A percentile compares a stretch with the other conserved stretches of the same genome.
These are phyloP conservation scores for Sinella curviseta DNA, from an alignment of 1,140 invertebrate genomes.

Conservation along the genomic window DNA sequence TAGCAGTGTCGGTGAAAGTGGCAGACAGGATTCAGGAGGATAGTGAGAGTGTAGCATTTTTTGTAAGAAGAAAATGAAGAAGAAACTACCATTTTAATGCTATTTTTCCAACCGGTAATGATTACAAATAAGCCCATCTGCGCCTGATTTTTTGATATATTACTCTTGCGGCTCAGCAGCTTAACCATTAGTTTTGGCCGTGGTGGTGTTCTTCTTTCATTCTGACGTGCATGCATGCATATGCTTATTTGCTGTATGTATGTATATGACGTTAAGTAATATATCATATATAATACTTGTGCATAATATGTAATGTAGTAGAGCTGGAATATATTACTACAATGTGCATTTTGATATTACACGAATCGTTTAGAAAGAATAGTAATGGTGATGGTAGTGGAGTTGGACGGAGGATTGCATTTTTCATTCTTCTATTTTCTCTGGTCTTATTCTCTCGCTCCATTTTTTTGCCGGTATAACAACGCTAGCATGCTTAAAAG, in stretches of 20 bases:
- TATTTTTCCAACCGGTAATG: constrained; percentile 48
- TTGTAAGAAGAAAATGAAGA: neutral
- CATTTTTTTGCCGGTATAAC: neutral
- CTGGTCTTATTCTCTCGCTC: neutral
- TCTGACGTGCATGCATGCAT: too few relatives aligned
- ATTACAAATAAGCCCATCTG: constrained; percentile 51
- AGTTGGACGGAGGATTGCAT: neutral
- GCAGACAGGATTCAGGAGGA: too few relatives aligned
- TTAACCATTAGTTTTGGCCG: neutral
- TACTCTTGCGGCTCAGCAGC: constrained; percentile 36
- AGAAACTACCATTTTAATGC: constrained; percentile 43
- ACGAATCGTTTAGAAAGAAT: too few relatives aligned
- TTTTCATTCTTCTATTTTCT: too few relatives aligned
- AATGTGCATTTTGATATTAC: too few relatives aligned
- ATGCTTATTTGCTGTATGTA: too few relatives aligned
- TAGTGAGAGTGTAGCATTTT: neutral
- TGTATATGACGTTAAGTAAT: too few relatives aligned
- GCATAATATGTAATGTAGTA: too few relatives aligned
- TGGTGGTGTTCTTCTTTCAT: neutral
- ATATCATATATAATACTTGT: too few relatives aligned
- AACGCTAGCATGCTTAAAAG: constrained; percentile 22
- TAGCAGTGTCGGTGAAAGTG: too few relatives aligned
- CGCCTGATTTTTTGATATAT: constrained; percentile 51
- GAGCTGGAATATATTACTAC: too few relatives aligned
- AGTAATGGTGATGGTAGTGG: too few relatives aligned